These are phyloP conservation scores for Herpetotheres cachinnans DNA, from an alignment of 2,113 vertebrate species.

Conservation along the genomic window DNA sequence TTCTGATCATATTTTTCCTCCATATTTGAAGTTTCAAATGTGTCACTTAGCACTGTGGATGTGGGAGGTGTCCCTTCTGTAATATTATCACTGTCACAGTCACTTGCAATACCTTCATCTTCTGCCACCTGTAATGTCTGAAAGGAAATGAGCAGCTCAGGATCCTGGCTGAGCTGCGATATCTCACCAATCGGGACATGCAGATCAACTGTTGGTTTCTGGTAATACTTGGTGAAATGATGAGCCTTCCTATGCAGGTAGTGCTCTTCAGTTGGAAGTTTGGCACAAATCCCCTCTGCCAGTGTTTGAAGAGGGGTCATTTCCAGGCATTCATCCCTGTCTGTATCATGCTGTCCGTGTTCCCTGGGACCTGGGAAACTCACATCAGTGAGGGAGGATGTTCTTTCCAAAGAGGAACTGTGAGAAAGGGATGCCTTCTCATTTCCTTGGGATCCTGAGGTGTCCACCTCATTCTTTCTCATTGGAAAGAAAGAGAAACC, in stretches of 20 bases:
- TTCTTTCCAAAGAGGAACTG: not conserved
- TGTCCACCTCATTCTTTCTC: not conserved
- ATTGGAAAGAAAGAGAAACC: not conserved
- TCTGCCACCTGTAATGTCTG: conserved; percentile 19
- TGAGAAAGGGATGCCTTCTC: not conserved
- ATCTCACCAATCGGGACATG: rapidly evolving
- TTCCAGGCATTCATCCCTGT: not conserved
- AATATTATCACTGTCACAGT: not conserved
- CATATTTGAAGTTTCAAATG: not conserved
- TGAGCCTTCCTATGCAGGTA: not conserved
- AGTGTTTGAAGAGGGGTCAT: not conserved
- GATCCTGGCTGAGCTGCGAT: not conserved
- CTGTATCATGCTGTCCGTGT: not conserved
- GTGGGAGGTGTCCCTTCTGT: not conserved
- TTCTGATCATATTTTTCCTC: not conserved
- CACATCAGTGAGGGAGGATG: not conserved
- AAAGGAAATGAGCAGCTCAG: not conserved
- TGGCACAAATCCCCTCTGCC: not conserved
- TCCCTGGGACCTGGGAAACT: not conserved
- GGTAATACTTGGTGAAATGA: not conserved
- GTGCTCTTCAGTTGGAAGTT: rapidly evolving
- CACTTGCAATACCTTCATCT: conserved; percentile 19
- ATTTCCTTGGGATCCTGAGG: not conserved
- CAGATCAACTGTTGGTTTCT: rapidly evolving
- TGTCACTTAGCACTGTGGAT: rapidly evolving